These are phyloP conservation scores for Harpalus rufipes DNA, from an alignment of 2,888 invertebrate genomes.

Conservation along the genomic window DNA sequence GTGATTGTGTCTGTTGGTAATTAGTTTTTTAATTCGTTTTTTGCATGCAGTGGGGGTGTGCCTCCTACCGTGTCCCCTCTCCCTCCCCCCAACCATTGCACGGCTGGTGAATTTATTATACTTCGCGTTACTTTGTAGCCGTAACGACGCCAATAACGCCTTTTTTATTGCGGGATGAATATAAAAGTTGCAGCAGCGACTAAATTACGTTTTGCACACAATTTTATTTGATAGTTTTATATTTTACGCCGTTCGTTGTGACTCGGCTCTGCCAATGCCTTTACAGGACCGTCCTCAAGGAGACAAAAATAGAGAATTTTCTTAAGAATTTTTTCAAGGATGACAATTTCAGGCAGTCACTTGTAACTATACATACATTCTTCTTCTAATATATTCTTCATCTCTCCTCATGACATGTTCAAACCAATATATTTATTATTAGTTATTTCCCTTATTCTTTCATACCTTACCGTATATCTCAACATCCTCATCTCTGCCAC, in stretches of 20 bases:
- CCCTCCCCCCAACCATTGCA: background rate
- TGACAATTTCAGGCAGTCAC: too few relatives aligned
- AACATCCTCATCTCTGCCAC: too few relatives aligned
- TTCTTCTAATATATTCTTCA: too few relatives aligned
- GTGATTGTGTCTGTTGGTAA: constrained; percentile 47
- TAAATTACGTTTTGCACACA: constrained; percentile 67
- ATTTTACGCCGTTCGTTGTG: constrained; percentile 61
- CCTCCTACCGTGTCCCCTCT: background rate
- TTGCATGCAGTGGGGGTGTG: constrained; percentile 55
- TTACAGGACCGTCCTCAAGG: background rate
- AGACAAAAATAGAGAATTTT: too few relatives aligned
- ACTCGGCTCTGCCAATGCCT: constrained; percentile 2
- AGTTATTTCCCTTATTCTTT: too few relatives aligned
- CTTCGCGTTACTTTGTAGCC: constrained; percentile 66
- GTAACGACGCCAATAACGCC: constrained; percentile 67
- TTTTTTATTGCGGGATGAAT: constrained; percentile 67
- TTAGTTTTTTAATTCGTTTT: constrained; percentile 64
- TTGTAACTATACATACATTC: too few relatives aligned
- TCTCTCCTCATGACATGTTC: too few relatives aligned
- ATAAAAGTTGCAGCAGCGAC: constrained; percentile 67
- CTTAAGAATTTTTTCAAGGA: too few relatives aligned
- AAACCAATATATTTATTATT: too few relatives aligned
- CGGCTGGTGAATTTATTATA: constrained; percentile 65
- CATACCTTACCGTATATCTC: too few relatives aligned
- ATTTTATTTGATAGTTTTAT: constrained; percentile 67